phyloP scores from a whole-genome alignment of 2,888 invertebrate species.

The Tanaodytes sp. region DNA sequence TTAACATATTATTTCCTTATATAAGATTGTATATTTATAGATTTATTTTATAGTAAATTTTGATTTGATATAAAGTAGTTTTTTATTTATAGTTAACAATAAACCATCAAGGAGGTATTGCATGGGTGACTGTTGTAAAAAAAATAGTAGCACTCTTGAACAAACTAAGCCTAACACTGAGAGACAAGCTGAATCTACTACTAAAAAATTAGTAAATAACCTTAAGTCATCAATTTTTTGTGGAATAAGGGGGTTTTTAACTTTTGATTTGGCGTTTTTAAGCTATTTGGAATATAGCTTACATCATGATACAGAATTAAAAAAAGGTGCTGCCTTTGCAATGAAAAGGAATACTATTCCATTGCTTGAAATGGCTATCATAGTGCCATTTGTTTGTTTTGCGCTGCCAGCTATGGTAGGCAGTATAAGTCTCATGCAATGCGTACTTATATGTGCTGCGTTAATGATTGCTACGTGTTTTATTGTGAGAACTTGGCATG shows the following conservation, averaged over 20 bases:
- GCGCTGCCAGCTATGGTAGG: slow-evolving; percentile 24
- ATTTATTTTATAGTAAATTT: slow-evolving; percentile 37
- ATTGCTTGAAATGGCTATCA: slow-evolving; percentile 18
- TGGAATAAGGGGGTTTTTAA: slow-evolving; percentile 22
- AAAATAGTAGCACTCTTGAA: not conserved
- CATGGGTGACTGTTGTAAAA: slow-evolving; percentile 18
- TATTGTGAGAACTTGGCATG: slow-evolving; percentile 20
- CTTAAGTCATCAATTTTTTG: slow-evolving; percentile 24
- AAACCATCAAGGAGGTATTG: slow-evolving; percentile 12
- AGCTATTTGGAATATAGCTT: slow-evolving; percentile 19
- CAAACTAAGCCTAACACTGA: not conserved
- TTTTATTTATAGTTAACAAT: slow-evolving; percentile 23
- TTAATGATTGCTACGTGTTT: slow-evolving; percentile 23
- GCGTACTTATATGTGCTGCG: slow-evolving; percentile 21
- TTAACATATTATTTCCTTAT: slow-evolving; percentile 34
- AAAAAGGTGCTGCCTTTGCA: slow-evolving; percentile 24
- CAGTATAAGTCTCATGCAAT: slow-evolving; percentile 19
- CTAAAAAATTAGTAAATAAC: slow-evolving; percentile 11
- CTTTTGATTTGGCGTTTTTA: slow-evolving; percentile 22
- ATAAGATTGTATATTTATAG: slow-evolving; percentile 33
- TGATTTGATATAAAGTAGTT: slow-evolving; percentile 20
- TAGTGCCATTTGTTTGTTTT: slow-evolving; percentile 22
- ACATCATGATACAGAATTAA: too few species aligned
- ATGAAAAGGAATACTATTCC: slow-evolving; percentile 23
- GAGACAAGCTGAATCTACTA: not conserved